phyloP scores from a whole-genome alignment of 2,888 invertebrate genomes.

The Parochlus steinenii region DNA sequence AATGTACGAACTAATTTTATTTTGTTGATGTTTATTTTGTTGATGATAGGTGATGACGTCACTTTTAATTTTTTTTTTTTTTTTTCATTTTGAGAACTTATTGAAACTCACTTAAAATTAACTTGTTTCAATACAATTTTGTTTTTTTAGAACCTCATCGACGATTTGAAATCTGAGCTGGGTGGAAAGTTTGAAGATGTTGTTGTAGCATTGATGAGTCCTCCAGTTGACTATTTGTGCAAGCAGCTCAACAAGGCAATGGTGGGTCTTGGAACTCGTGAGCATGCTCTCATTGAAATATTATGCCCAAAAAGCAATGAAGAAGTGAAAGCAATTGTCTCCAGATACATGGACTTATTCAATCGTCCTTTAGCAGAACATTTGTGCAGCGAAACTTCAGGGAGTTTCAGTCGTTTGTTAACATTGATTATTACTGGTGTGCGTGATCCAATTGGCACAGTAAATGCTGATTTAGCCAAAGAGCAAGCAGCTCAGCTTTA shows the following conservation, averaged over 20 bases:
- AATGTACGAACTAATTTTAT: too few species aligned
- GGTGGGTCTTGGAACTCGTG: conserved; percentile 57
- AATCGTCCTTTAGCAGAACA: conserved; percentile 51
- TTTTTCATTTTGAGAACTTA: too few species aligned
- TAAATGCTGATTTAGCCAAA: conserved; percentile 44
- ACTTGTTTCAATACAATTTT: too few species aligned
- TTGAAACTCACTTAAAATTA: too few species aligned
- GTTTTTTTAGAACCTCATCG: too few species aligned
- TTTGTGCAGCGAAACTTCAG: conserved; percentile 58
- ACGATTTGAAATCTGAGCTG: conserved; percentile 52
- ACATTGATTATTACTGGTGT: conserved; percentile 50
- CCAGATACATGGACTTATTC: conserved; percentile 40
- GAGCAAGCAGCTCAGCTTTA: conserved; percentile 51
- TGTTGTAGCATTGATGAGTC: conserved; percentile 49
- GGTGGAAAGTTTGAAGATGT: conserved; percentile 60
- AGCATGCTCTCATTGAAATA: conserved; percentile 54
- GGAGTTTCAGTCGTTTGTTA: conserved; percentile 55
- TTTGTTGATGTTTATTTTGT: too few species aligned
- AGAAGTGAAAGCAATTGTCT: conserved; percentile 42
- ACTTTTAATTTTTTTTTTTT: too few species aligned
- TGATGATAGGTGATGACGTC: too few species aligned
- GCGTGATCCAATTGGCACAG: conserved; percentile 42
- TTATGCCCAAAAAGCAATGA: conserved; percentile 50
- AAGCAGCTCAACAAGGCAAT: conserved; percentile 55
- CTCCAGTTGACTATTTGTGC: conserved; percentile 50